phyloP scores from a whole-genome alignment of 2,113 vertebrate genomes.

The Aix galericulata region DNA sequence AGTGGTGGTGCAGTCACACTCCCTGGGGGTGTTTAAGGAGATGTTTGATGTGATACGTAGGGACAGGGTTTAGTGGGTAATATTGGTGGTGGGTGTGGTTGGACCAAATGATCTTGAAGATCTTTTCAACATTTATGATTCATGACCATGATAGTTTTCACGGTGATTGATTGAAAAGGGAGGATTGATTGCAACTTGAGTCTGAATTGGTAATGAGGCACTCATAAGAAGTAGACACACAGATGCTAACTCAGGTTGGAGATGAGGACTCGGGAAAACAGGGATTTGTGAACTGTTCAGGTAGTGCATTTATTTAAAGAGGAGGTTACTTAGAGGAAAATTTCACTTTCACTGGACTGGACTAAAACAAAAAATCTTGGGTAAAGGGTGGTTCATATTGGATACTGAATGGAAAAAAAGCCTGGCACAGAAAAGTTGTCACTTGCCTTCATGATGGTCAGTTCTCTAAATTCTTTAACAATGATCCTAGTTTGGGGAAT shows the following conservation, averaged over 20 bases:
- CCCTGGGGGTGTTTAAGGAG: too few relatives aligned
- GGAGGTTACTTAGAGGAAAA: neutral
- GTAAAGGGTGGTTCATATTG: neutral
- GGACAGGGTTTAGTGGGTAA: too few relatives aligned
- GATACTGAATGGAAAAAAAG: neutral
- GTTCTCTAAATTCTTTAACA: neutral
- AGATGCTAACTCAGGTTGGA: neutral
- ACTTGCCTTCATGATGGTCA: neutral
- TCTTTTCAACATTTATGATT: too few relatives aligned
- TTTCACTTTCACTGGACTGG: neutral
- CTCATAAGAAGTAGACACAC: fast-evolving
- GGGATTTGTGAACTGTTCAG: fast-evolving
- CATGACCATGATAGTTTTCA: fast-evolving
- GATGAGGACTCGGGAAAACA: neutral
- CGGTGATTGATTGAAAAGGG: neutral
- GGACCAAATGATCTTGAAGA: too few relatives aligned
- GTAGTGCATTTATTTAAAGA: neutral
- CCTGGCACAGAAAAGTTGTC: neutral
- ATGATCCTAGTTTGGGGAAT: neutral
- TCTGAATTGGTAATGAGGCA: neutral
- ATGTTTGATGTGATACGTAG: too few relatives aligned
- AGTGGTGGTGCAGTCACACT: too few relatives aligned
- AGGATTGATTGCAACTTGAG: too few relatives aligned
- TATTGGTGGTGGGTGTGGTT: too few relatives aligned
- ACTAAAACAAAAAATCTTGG: neutral